phyloP scores from a whole-genome alignment of 2,113 vertebrate genomes.

The Gavialis gangeticus region DNA sequence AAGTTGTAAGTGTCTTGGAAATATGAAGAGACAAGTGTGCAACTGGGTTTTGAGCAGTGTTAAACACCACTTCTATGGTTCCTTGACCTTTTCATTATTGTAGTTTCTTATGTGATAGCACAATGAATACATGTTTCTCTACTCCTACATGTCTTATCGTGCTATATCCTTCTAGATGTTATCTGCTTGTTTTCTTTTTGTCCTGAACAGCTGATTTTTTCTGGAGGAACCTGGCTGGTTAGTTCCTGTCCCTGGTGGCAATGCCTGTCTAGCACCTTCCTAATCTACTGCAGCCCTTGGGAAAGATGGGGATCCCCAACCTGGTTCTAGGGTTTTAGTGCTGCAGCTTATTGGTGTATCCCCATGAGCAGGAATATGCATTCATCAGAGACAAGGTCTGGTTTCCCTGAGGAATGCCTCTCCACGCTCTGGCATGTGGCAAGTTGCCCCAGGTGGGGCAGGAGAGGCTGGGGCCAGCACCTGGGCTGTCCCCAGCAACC shows the following conservation, averaged over 20 bases:
- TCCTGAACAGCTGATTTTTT: not conserved
- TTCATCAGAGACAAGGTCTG: no score
- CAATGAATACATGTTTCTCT: not conserved
- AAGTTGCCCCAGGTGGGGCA: no score
- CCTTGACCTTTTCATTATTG: not conserved
- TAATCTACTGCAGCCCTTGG: not conserved
- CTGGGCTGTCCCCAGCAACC: no score
- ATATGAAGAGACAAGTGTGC: not conserved
- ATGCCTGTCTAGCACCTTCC: not conserved
- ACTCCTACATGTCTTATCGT: not conserved
- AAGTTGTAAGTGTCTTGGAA: not conserved
- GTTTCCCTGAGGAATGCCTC: no score
- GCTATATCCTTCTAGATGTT: not conserved
- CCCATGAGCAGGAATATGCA: no score
- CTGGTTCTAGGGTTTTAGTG: not conserved
- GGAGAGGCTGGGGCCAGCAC: no score
- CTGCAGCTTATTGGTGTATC: no score
- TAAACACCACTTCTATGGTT: not conserved
- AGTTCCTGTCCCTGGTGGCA: not conserved
- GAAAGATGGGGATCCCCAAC: not conserved
- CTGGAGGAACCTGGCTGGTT: not conserved
- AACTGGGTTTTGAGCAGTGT: not conserved
- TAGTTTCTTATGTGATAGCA: not conserved
- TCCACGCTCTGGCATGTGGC: no score
- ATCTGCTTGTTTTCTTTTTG: not conserved